phyloP scores from a whole-genome alignment of 2,113 vertebrate species.

The Eidolon helvum region DNA sequence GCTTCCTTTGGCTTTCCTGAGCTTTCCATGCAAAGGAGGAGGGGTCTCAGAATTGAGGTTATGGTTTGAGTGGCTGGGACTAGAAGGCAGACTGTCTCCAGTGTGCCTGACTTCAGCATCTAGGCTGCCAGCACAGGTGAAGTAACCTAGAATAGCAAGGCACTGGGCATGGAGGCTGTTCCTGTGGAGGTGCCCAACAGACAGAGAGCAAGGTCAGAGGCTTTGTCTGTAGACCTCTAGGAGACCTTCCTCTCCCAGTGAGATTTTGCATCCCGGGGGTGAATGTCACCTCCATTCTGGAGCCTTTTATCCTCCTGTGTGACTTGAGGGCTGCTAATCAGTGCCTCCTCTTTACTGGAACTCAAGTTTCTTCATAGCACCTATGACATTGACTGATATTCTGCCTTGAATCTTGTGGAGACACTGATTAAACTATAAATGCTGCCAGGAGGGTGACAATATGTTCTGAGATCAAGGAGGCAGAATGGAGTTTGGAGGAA shows the following conservation, averaged over 20 bases:
- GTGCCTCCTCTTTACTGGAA: neutral
- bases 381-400: neutral
- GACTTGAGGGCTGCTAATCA: constrained; percentile 7
- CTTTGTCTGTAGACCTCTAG: neutral
- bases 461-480: neutral
- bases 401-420: neutral
- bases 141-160: neutral
- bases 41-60: neutral
- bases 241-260: neutral
- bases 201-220: neutral
- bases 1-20: neutral
- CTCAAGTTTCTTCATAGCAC: neutral
- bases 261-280: neutral
- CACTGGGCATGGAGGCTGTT: neutral
- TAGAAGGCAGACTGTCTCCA: neutral
- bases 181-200: fast-evolving
- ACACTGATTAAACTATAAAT: neutral
- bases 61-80: neutral
- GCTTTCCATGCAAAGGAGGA: neutral
- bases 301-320: neutral
- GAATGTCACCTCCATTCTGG: neutral
- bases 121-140: neutral
- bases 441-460: neutral
- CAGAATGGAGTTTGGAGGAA: neutral
- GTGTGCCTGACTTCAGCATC: neutral